Conservation (phyloP, 1,140 invertebrate species). For the Drosophila prosaltans region DNA sequence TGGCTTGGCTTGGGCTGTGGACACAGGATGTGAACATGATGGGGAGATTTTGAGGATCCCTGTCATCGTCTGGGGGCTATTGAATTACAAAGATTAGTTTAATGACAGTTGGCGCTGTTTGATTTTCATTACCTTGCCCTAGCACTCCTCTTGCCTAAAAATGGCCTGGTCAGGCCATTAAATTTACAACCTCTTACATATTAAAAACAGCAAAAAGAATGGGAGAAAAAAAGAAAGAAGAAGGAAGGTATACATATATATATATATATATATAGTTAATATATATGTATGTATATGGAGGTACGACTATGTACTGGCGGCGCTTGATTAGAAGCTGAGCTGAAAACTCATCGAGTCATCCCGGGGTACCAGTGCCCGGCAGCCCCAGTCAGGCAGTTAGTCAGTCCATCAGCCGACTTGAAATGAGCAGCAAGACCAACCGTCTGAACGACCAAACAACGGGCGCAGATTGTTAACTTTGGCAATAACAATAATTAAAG, state of each 20-base stretch:
- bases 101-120: constrained; percentile 80
- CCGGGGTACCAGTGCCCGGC: constrained; percentile 25
- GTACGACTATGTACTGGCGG: constrained; percentile 14
- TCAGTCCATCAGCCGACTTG: constrained; percentile 61
- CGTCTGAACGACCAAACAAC: constrained; percentile 37
- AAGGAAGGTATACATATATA: constrained; percentile 15
- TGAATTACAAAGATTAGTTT: constrained; percentile 80
- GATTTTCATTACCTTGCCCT: constrained; percentile 74
- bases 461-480: constrained; percentile 79
- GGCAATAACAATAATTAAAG: constrained; percentile 83
- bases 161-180: constrained; percentile 57
- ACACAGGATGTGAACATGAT: constrained; percentile 41
- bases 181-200: constrained; percentile 80
- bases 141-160: constrained; percentile 15
- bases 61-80: constrained; percentile 61
- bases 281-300: not conserved
- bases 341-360: constrained; percentile 17
- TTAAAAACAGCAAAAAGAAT: constrained; percentile 49
- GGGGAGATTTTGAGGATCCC: constrained; percentile 18
- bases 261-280: not conserved
- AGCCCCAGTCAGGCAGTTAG: constrained; percentile 56
- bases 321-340: constrained; percentile 64
- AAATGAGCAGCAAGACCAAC: constrained; percentile 62
- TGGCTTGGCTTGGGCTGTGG: constrained; percentile 6
- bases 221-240: constrained; percentile 29